These are phyloP conservation scores for Armadillidium nasatum DNA, from an alignment of 1,140 invertebrate species.

Conservation along the genomic window DNA sequence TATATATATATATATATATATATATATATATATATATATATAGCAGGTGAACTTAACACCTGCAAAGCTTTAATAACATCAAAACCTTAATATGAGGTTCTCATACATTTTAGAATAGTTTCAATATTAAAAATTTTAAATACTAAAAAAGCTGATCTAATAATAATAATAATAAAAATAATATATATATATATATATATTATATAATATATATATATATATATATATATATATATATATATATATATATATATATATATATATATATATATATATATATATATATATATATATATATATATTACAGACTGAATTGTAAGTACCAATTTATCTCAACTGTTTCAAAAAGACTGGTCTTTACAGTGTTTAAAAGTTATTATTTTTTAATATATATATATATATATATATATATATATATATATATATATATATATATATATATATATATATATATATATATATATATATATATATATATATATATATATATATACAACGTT, in stretches of 20 bases:
- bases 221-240: conserved; percentile 23
- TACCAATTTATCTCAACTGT: too few relatives aligned
- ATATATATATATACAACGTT: conserved; percentile 19
- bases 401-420: conserved; percentile 27
- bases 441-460: conserved; percentile 18
- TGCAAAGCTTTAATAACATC: too few relatives aligned
- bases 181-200: neutral
- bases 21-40: too few relatives aligned
- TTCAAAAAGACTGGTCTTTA: too few relatives aligned
- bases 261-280: conserved; percentile 20
- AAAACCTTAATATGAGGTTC: too few relatives aligned
- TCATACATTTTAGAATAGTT: too few relatives aligned
- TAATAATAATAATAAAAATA: too few relatives aligned
- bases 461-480: conserved; percentile 12
- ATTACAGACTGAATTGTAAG: too few relatives aligned
- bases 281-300: conserved; percentile 17
- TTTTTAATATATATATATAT: conserved; percentile 23
- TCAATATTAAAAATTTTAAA: too few relatives aligned
- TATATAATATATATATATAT: neutral
- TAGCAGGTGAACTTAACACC: too few relatives aligned
- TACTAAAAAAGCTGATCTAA: too few relatives aligned
- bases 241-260: conserved; percentile 17
- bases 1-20: conserved; percentile 18
- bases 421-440: conserved; percentile 30
- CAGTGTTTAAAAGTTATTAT: too few relatives aligned